phyloP scores from a whole-genome alignment of 2,113 vertebrate species.

The Murina feae region DNA sequence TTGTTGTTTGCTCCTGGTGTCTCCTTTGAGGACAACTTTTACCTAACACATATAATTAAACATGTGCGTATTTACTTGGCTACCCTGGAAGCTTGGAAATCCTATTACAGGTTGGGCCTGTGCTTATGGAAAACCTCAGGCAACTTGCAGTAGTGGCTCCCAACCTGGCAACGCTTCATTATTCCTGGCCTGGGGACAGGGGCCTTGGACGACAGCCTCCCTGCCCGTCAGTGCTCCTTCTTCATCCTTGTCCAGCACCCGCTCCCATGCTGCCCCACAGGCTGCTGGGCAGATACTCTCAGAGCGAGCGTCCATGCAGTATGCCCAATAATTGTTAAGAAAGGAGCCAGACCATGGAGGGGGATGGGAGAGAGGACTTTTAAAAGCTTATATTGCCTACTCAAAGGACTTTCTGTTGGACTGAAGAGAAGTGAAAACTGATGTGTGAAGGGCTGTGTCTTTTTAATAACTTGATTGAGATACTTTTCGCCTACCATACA shows the following conservation, averaged over 20 bases:
- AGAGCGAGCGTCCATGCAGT: not conserved
- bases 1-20: not conserved
- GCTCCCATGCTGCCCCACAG: not conserved
- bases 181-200: conserved; percentile 68
- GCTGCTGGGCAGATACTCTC: not conserved
- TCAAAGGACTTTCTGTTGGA: not conserved
- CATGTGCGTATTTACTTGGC: not conserved
- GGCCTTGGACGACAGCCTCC: conserved; percentile 47
- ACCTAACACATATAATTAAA: conserved; percentile 24
- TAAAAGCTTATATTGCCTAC: not conserved
- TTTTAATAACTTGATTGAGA: not conserved
- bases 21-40: not conserved
- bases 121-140: conserved; percentile 59
- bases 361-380: not conserved
- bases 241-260: not conserved
- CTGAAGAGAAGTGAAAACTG: not conserved
- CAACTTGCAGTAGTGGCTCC: conserved; percentile 45
- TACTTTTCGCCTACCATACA: not conserved
- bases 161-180: conserved; percentile 60
- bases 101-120: not conserved
- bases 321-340: not conserved
- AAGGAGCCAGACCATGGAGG: not conserved
- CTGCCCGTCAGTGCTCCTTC: not conserved
- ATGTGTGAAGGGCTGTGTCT: not conserved
- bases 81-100: conserved; percentile 53